Percentiles rank a stretch among this genome's conserved stretches.
Evolutionary conservation across 2,888 invertebrate genomes (phyloP).

Genomic region (Eledone cirrhosa): DNA sequence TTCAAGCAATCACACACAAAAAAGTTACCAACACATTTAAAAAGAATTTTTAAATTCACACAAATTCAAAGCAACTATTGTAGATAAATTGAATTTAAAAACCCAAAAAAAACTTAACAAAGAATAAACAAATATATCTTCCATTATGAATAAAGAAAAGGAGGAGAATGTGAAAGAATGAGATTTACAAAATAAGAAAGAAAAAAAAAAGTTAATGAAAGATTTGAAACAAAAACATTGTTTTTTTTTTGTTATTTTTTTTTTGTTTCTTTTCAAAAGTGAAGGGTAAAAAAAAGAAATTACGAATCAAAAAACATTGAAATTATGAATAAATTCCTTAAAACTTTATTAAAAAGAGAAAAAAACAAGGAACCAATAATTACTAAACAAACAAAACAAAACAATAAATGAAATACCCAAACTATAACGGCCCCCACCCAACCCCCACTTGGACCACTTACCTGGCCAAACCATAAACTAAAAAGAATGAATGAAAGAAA

Average conservation of each 20-base stretch:
- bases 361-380: neutral
- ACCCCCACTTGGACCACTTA: neutral
- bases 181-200: neutral
- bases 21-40: neutral
- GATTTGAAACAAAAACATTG: neutral
- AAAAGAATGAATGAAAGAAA: no score
- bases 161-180: neutral
- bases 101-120: neutral
- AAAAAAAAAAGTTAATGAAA: neutral
- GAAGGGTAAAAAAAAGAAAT: neutral
- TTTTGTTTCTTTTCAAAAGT: neutral
- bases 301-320: neutral
- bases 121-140: neutral
- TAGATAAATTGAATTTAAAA: constrained; percentile 5
- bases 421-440: neutral
- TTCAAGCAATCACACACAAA: neutral
- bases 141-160: neutral
- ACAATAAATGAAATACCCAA: neutral
- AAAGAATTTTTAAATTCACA: neutral
- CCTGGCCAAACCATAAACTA: neutral
- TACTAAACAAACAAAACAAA: neutral
- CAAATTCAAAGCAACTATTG: neutral
- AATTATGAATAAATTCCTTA: no score
- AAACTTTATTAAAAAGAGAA: no score
- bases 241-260: neutral